Evolutionary conservation across 2,888 invertebrate species (phyloP), one percentile per base, ranked within the genome.

Genomic region (Helicoverpa assulta): DNA sequence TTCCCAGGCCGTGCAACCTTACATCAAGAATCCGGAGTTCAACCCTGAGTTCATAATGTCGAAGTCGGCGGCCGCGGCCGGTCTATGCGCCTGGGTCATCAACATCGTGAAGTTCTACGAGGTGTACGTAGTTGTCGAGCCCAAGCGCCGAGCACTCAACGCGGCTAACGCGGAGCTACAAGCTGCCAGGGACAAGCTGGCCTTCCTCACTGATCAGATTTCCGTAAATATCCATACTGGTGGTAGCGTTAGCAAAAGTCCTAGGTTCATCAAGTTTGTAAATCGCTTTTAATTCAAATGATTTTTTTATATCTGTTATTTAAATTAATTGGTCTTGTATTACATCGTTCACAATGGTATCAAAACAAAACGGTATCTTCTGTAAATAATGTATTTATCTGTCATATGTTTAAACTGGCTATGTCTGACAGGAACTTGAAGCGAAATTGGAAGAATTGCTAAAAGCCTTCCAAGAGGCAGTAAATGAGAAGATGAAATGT

Each of bases 41-140:
- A 97, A 97, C 81, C 97, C 98, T 0, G 98, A 98, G 51, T 97
- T 98, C 80, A 98, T 99, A 86, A 92, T 97, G 81, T 96, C 97
- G 0, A 99, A 99, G 93, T 99, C 99, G 0, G 96, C 97, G 43
- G 99, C 99, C 18, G 99, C 99, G 21, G 98, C 99, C 63, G 98
- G 99, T 29, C 95, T 99, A 10, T 99, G 99, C 88, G 97, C 99
- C 1, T 99, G 99, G 99, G 99, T 98, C 2, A 97, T 98, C 81
- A 99, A 99, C 92, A 99, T 99, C 79, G 96, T 98, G 89, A 97
- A 96, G 84, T 99, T 98, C 94, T 98, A 98, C 93, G 98, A 98
- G 65, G 98, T 99, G 37, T 99, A 97, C 92, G 98, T 98, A 73
- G 97, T 98, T 47, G 99, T 99, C 0, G 99, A 99, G 90, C 99